phyloP scores from a whole-genome alignment of 2,888 invertebrate genomes.

The Sphinx pinastri region DNA sequence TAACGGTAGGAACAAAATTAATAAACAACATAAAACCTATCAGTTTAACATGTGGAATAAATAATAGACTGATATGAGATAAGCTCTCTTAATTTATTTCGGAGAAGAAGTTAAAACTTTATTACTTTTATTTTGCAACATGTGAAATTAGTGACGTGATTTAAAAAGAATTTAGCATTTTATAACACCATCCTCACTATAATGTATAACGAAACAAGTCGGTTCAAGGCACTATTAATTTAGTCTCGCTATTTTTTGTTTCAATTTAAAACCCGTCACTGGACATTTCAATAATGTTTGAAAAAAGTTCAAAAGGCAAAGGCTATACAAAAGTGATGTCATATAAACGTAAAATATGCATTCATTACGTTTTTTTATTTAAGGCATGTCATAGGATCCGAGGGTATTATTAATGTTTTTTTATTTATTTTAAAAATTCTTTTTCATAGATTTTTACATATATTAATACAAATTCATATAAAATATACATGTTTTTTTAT shows the following conservation, averaged over 20 bases:
- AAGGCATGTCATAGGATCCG: neutral
- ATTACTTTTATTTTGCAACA: conserved; percentile 2
- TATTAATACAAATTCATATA: no score
- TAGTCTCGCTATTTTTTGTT: conserved; percentile 26
- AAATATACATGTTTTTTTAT: no score
- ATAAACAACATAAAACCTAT: neutral
- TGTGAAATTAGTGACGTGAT: conserved; percentile 26
- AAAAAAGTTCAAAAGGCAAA: conserved; percentile 34
- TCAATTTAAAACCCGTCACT: conserved; percentile 26
- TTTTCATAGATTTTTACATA: no score
- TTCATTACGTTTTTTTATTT: neutral
- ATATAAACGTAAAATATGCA: conserved; percentile 24
- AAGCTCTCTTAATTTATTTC: neutral
- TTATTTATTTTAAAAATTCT: no score
- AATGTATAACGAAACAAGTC: conserved; percentile 25
- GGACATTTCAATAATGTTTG: conserved; percentile 26
- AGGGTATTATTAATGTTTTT: no score
- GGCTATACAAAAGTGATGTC: conserved; percentile 32
- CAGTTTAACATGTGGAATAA: neutral
- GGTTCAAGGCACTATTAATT: conserved; percentile 18
- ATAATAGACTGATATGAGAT: neutral
- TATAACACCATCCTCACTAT: conserved; percentile 19
- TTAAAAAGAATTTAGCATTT: conserved; percentile 28
- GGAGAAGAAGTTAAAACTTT: neutral
- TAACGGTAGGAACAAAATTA: neutral